Evolutionary conservation across 2,888 invertebrate species (phyloP).

Genomic region (Coelogynopora nodosa): DNA sequence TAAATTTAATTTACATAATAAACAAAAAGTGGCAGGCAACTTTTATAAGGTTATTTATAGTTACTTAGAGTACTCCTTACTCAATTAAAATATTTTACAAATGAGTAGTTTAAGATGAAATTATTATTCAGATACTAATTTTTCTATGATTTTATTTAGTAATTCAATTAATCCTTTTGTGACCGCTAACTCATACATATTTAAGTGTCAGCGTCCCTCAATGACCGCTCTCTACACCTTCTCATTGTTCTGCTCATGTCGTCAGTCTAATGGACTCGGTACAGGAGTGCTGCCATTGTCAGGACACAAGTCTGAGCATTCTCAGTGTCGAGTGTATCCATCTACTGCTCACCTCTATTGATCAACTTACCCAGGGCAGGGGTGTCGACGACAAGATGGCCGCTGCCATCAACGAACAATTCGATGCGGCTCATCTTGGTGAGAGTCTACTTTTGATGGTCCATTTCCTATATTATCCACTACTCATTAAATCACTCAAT

Average conservation of each 20-base stretch:
- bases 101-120: too few species aligned
- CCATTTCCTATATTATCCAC: not conserved
- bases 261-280: slow-evolving; percentile 82
- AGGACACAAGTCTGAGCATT: slow-evolving; percentile 66
- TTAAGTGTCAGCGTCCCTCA: too few species aligned
- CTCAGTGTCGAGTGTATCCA: slow-evolving; percentile 59
- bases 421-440: not conserved
- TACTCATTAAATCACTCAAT: not conserved
- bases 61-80: too few species aligned
- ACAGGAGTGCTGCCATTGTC: slow-evolving; percentile 82
- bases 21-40: too few species aligned
- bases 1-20: too few species aligned
- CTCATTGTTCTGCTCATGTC: slow-evolving; percentile 45
- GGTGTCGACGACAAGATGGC: slow-evolving; percentile 62
- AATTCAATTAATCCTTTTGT: too few species aligned
- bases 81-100: too few species aligned
- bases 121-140: too few species aligned
- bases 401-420: not conserved
- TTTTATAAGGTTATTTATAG: too few species aligned
- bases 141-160: too few species aligned
- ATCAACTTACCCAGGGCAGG: slow-evolving; percentile 74
- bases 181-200: too few species aligned
- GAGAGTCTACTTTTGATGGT: not conserved
- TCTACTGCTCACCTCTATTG: slow-evolving; percentile 76
- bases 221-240: not conserved